Base-by-base conservation (phyloP, 2,113 vertebrate species). In the Onychorhynchus coronatus region DNA sequence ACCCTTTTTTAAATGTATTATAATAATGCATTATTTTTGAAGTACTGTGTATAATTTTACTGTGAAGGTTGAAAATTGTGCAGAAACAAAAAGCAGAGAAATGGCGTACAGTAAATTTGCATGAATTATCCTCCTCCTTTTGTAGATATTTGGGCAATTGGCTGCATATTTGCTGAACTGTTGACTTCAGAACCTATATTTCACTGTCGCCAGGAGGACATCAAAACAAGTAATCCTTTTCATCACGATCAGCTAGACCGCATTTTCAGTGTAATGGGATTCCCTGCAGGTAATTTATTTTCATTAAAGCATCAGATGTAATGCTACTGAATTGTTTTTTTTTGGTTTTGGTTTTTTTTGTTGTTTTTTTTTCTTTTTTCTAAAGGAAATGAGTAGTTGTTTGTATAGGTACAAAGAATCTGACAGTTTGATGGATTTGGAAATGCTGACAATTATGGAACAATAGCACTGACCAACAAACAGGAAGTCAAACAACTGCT, bases 261-360 rank as follows among this genome's bases (percentile, higher is more conserved):
- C 82, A 99, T 99, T 98, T 99, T 99, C 98, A 99, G 99, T 86
- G 99, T 99, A 95, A 99, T 99, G 99, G 99, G 99, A 89, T 99
- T 99, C 97, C 99, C 99, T 77, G 99, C 99, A 99, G 99, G 99
- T 99, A 97, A 97, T 93, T 96, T 84, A 74, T 94, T 97, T 96
- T 95, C 91, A 88, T 94, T 91, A 53, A 95, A 87, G 71, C 12
- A 15, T 44, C 35, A 87, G 71, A 27, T 7, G 7, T 73, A 68
- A 87, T 1, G 4, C 58, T 62, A 18, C 70, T 63, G 68, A 88
- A 81, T 52, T 88, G 58, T 5, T 31, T 33, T 59, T 76, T 58
- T 68, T 74, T 20, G 3, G 3, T 1, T n/a, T 5, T 55, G 23
- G 7, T 33, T 42, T n/a, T 56, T 31, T 20, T 20, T 55, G 9